Evolutionary conservation across 2,888 invertebrate genomes (phyloP).

Genomic region (Hoplodrina ambigua): DNA sequence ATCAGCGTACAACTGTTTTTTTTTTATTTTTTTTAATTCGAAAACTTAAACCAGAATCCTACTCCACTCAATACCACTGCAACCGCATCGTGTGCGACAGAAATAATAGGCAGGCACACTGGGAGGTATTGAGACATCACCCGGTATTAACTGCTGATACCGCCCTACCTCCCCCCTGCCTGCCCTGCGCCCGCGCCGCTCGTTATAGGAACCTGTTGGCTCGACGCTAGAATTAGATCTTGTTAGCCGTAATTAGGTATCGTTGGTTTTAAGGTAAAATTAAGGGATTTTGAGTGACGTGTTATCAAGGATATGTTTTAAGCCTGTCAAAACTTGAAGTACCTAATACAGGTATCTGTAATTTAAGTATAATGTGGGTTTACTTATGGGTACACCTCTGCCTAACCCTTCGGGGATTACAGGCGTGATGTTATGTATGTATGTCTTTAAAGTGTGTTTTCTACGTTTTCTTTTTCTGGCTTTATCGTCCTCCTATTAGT

Average conservation of each 20-base stretch:
- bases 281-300: conserved; percentile 13
- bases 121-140: conserved; percentile 91
- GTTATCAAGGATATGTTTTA: background rate
- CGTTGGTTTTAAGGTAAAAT: conserved; percentile 9
- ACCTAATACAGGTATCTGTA: too few species aligned
- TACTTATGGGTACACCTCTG: too few species aligned
- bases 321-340: background rate
- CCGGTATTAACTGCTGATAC: conserved; percentile 77
- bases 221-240: conserved; percentile 49
- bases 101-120: conserved; percentile 89
- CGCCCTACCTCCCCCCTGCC: conserved; percentile 30
- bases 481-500: too few species aligned
- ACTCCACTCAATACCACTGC: conserved; percentile 69
- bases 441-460: background rate
- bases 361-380: too few species aligned
- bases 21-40: too few species aligned
- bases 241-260: conserved; percentile 54
- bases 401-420: too few species aligned
- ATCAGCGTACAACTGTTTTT: too few species aligned
- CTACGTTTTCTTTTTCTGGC: background rate
- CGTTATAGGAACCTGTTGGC: conserved; percentile 53
- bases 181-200: conserved; percentile 24
- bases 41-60: conserved; percentile 63
- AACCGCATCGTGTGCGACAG: conserved; percentile 86
- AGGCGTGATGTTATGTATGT: too few species aligned